Conservation (phyloP, 37 sponge, comb jelly and placozoan genomes). For the Oopsacas minuta region DNA sequence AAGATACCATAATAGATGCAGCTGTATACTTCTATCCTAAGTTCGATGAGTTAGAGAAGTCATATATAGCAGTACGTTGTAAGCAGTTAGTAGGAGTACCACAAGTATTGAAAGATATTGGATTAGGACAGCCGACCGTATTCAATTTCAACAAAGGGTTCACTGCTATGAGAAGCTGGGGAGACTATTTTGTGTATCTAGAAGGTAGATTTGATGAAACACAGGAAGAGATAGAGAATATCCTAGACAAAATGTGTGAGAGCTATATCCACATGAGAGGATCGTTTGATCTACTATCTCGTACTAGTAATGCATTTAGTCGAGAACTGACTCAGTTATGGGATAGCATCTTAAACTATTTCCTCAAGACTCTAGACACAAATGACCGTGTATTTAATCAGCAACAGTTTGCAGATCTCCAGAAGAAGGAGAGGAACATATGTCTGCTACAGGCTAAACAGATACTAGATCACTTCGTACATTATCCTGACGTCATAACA, state of each 20-base stretch:
- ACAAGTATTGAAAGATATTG: neutral
- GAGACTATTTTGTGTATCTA: constrained; percentile 8
- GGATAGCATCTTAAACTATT: neutral
- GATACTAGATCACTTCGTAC: neutral
- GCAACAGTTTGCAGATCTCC: neutral
- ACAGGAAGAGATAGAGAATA: neutral
- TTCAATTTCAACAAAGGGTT: constrained; percentile 13
- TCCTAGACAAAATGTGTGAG: neutral
- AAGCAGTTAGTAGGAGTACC: constrained; percentile 7
- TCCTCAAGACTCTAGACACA: neutral
- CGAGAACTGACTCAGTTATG: neutral
- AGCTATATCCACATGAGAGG: neutral
- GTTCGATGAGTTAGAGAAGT: constrained; percentile 3
- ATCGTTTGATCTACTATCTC: neutral
- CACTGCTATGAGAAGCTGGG: neutral
- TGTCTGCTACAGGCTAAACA: constrained; percentile 9
- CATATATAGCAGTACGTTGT: neutral
- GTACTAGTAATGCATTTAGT: neutral
- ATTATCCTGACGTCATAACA: neutral
- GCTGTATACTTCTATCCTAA: constrained; percentile 14
- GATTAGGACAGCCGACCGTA: neutral
- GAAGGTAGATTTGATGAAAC: neutral
- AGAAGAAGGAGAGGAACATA: neutral
- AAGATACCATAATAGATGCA: constrained; percentile 3
- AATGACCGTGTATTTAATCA: constrained; percentile 6